Base-by-base conservation (phyloP, 1,140 invertebrate species). In the Rhopalosiphum padi region DNA sequence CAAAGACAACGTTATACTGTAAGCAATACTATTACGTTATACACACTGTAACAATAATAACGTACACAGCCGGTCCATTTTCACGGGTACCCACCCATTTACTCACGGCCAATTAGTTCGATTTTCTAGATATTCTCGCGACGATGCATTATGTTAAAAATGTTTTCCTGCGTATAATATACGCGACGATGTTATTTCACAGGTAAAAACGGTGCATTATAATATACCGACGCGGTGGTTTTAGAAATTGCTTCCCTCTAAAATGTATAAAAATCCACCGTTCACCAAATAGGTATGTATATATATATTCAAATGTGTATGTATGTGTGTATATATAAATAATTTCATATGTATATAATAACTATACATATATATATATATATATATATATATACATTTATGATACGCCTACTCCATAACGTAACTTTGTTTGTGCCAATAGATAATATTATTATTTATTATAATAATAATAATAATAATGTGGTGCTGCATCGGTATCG, bases 151-250 rank as follows among this genome's bases (percentile, higher is more conserved):
- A 51, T n/a, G 30, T 4, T 68, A 4, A 68, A 77, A 77, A 77
- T n/a, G 5, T 77, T 77, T 77, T 77, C 30, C 30, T 77, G 18
- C 5, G 30, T 2, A n/a, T 77, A 77, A 35, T 18, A n/a, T 35
- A 77, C n/a, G 15, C n/a, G 60, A 77, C 30, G 11, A 77, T n/a
- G 60, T n/a, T 77, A 77, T 77, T 77, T 77, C 60, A 77, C 30
- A n/a, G n/a, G 30, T 77, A 77, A 77, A 77, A 77, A 77, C 60
- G 60, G 60, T 77, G 60, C 30, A 77, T 77, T 77, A 77, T n/a
- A 77, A 77, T 77, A 35, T 77, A n/a, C 60, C 60, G 60, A 77
- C 15, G 60, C 60, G 30, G 15, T 77, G 30, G 60, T 77, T 35
- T 77, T n/a, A 77, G 60, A 77, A 77, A 77, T 77, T 77, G 30